Evolutionary conservation across 1,140 invertebrate genomes (phyloP), one percentile per base, ranked within the genome.

Genomic region (Hyles euphorbiae): DNA sequence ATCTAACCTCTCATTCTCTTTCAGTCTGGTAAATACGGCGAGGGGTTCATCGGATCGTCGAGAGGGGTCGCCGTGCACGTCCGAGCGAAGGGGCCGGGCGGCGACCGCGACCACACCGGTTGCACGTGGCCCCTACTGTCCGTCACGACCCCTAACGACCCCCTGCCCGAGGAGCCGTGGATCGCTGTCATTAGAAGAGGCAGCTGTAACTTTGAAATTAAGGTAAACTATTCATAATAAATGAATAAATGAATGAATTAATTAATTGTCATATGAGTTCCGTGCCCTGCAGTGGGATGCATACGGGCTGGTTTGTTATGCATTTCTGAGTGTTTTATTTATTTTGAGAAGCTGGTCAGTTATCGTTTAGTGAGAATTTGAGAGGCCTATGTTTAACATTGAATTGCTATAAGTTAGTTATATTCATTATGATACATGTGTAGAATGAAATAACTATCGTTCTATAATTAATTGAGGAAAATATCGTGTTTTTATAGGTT

Each of bases 131-230:
- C 92, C 4, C 88, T 94, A 34, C 71, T 88, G 11, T 92, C 91
- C 45, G 89, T 85, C 1, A 75, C 80, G 4, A 81, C 88, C 3
- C 83, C 91, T 34, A 64, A 76, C 36, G 72, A 88, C 3, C 91
- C 92, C 0, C 73, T 89, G 33, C 89, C 90, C n/a, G 74, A 77
- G 0, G 82, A 79, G 45, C 90, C 93, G 0, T 96, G 95, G 94
- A 93, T 96, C 56, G 95, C 95, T 1, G 83, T 96, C 51, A 92
- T 96, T 3, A 91, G 92, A 64, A 82, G 94, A 11, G 95, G 95
- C 33, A 88, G 81, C 12, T 96, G 95, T 82, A 93, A 93, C 66
- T 95, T 95, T 76, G 93, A 95, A 72, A 91, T 92, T 50, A 96
- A 96, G 85, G 90, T 91, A 51, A 53, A 9, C 40, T 40, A 5